Percentiles rank a stretch among this genome's conserved stretches.
Evolutionary conservation across 2,797 vertebrate species (phyloP).

Genomic region (Fringilla coelebs): DNA sequence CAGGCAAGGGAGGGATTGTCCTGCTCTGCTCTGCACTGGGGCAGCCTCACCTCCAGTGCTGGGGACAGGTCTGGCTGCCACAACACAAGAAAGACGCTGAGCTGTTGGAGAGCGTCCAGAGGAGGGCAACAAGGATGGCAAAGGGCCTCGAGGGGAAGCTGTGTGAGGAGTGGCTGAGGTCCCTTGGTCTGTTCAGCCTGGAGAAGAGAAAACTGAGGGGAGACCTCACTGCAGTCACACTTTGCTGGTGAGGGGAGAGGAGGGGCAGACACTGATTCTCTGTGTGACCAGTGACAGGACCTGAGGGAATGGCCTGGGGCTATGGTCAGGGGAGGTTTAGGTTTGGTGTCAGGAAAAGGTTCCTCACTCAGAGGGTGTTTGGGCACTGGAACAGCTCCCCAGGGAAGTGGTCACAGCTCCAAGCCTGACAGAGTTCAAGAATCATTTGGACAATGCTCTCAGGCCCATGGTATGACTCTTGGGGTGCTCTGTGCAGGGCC

Average conservation of each 20-base stretch:
- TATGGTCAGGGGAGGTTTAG: neutral
- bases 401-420: neutral
- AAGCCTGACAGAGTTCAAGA: neutral
- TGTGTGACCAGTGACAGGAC: neutral
- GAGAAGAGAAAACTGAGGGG: neutral
- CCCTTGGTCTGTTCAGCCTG: neutral
- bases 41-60: neutral
- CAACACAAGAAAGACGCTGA: accelerated
- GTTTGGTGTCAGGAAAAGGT: neutral
- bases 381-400: neutral
- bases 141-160: neutral
- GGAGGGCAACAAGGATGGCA: neutral
- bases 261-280: neutral
- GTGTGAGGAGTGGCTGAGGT: neutral
- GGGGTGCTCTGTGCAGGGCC: neutral
- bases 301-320: neutral
- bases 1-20: neutral
- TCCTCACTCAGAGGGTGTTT: accelerated
- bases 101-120: neutral
- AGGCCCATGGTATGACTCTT: neutral
- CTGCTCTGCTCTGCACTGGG: neutral
- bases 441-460: accelerated
- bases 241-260: accelerated
- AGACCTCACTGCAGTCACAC: accelerated
- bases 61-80: neutral